Base-by-base conservation (phyloP, 35 echinoderm and acorn worm species). In the Antedon bifida region DNA sequence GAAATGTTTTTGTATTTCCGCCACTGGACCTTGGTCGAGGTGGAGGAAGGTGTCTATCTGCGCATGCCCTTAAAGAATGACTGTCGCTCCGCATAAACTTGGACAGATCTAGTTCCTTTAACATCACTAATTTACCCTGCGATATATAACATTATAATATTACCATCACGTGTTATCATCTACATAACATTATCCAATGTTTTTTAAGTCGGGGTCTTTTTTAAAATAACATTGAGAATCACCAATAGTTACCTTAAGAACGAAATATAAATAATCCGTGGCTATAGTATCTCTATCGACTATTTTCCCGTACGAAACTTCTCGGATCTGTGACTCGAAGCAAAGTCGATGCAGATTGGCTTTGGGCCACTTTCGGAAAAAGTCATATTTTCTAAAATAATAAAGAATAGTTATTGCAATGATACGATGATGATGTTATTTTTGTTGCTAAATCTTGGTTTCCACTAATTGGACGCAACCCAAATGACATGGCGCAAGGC, bases 241-340 rank as follows among this genome's bases (percentile, higher is more conserved):
- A n/a, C n/a, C n/a, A n/a, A n/a, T n/a, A n/a, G n/a, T 82, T n/a
- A 85, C 90, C 76, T 84, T 83, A 5, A 91, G 81, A 30, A 91
- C 86, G 38, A 91, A 87, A 36, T 91, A 91, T 26, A 87, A 83
- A 21, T 78, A 81, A 11, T 86, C 85, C 9, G 90, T 83, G 29
- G 75, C 36, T 9, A 81, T 74, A 0, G 90, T 87, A n/a, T 91
- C 81, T 64, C 36, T 38, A 34, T 91, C 90, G 9, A 91, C 39
- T 36, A 87, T 86, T 30, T 74, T 35, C 1, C 85, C 81, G 39
- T 86, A 83, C n/a, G 76, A 46, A 12, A 91, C 84, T 46, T 91
- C 90, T 30, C 86, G 83, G 34, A 91, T 91, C 19, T 45, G 81
- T 2, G 90, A 91, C 33, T 91, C 81, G 77, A 91, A 91, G 36